Conservation (phyloP, 2,888 invertebrate species). For the Erebia epiphron region DNA sequence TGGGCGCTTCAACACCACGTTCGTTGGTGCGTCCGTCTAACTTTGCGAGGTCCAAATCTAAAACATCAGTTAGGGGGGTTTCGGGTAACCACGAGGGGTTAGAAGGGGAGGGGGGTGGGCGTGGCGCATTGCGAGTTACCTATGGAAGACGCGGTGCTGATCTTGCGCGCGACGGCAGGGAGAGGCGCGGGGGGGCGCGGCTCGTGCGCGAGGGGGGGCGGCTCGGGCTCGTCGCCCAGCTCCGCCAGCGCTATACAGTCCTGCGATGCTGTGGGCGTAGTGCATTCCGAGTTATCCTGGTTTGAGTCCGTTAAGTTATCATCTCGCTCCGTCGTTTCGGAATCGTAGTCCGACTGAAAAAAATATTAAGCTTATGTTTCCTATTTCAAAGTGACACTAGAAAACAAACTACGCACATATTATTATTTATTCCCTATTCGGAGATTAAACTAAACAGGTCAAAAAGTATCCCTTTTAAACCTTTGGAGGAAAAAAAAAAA, state of each 20-base stretch:
- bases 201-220: slow-evolving; percentile 50
- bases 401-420: too few relatives aligned
- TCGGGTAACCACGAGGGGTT: too few relatives aligned
- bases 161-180: slow-evolving; percentile 54
- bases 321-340: slow-evolving; percentile 78
- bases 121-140: slow-evolving; percentile 46
- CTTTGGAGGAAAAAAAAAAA: too few relatives aligned
- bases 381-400: background rate
- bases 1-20: too few relatives aligned
- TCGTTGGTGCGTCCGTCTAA: too few relatives aligned
- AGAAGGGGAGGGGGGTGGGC: too few relatives aligned
- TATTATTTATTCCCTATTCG: too few relatives aligned
- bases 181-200: slow-evolving; percentile 58
- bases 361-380: background rate
- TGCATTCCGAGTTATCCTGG: slow-evolving; percentile 81
- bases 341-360: slow-evolving; percentile 76
- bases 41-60: too few relatives aligned
- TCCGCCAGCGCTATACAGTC: slow-evolving; percentile 73
- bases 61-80: too few relatives aligned
- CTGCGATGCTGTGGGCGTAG: slow-evolving; percentile 78
- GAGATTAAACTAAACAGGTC: too few relatives aligned
- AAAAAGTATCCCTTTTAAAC: too few relatives aligned
- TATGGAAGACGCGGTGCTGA: slow-evolving; percentile 76
- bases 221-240: slow-evolving; percentile 56
- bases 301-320: slow-evolving; percentile 80